These are phyloP conservation scores for Propithecus coquereli DNA, from an alignment of 2,113 vertebrate species.

Conservation along the genomic window DNA sequence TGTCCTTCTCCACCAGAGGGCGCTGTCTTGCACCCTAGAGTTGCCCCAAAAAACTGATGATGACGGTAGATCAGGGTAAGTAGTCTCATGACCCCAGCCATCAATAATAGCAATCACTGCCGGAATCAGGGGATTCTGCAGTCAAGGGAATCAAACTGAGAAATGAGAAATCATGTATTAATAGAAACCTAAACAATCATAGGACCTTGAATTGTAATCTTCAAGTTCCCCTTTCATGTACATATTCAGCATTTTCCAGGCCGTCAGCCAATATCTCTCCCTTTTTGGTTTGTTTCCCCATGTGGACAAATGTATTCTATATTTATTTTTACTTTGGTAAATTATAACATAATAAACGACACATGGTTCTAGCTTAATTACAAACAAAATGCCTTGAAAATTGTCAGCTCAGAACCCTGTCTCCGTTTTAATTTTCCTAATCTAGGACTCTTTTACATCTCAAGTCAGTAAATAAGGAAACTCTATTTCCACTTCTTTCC, in stretches of 20 bases:
- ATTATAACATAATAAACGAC: background rate
- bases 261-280: background rate
- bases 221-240: conserved; percentile 12
- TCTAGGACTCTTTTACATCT: background rate
- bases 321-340: conserved; percentile 27
- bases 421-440: conserved; percentile 20
- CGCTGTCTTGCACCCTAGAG: background rate
- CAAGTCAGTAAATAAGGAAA: background rate
- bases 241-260: conserved; percentile 25
- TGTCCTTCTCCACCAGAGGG: background rate
- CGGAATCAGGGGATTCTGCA: background rate
- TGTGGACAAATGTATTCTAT: background rate
- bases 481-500: background rate
- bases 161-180: conserved; percentile 32
- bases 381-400: conserved; percentile 15
- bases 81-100: background rate
- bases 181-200: conserved; percentile 34
- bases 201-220: background rate
- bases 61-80: background rate
- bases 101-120: background rate
- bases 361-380: background rate
- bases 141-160: background rate
- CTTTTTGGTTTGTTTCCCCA: conserved; percentile 16
- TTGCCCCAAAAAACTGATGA: background rate
- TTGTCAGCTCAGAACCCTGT: background rate